Evolutionary conservation across 2,888 invertebrate genomes (phyloP).

Genomic region (Synanthedon andrenaeformis): DNA sequence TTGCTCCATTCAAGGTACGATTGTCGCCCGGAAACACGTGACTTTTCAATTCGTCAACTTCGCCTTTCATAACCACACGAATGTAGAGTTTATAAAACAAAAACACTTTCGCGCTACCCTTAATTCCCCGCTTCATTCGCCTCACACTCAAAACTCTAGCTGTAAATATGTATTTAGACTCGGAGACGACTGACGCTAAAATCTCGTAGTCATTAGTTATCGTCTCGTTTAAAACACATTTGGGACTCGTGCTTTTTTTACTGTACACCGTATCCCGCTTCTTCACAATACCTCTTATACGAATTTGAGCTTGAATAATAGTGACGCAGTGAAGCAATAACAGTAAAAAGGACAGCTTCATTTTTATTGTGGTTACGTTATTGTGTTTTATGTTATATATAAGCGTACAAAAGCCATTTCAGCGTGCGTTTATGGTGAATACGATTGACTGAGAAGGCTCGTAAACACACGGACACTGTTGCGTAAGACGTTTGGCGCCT

Average conservation of each 20-base stretch:
- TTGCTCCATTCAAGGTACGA: slow-evolving; percentile 54
- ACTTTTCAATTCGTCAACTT: slow-evolving; percentile 47
- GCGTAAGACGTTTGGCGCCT: slow-evolving; percentile 61
- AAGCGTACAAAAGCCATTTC: slow-evolving; percentile 27
- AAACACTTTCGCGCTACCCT: slow-evolving; percentile 49
- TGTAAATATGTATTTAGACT: slow-evolving; percentile 66
- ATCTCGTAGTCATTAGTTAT: slow-evolving; percentile 69
- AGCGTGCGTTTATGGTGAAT: slow-evolving; percentile 28
- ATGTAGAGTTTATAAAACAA: slow-evolving; percentile 61
- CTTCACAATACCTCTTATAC: slow-evolving; percentile 45
- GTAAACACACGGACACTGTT: slow-evolving; percentile 45
- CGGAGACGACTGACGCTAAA: slow-evolving; percentile 65
- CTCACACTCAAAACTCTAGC: slow-evolving; percentile 59
- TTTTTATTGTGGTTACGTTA: slow-evolving; percentile 30
- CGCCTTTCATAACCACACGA: slow-evolving; percentile 56
- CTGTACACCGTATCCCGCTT: slow-evolving; percentile 51
- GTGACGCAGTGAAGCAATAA: slow-evolving; percentile 44
- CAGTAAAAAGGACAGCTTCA: slow-evolving; percentile 54
- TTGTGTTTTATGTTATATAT: slow-evolving; percentile 24
- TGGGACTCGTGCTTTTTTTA: slow-evolving; percentile 59
- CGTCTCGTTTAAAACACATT: slow-evolving; percentile 67
- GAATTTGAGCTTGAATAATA: slow-evolving; percentile 45
- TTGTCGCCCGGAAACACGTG: slow-evolving; percentile 53
- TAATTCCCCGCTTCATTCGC: slow-evolving; percentile 56
- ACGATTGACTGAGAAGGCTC: slow-evolving; percentile 37